Evolutionary conservation across 2,113 vertebrate genomes (phyloP).

Genomic region (Desmodus rotundus): DNA sequence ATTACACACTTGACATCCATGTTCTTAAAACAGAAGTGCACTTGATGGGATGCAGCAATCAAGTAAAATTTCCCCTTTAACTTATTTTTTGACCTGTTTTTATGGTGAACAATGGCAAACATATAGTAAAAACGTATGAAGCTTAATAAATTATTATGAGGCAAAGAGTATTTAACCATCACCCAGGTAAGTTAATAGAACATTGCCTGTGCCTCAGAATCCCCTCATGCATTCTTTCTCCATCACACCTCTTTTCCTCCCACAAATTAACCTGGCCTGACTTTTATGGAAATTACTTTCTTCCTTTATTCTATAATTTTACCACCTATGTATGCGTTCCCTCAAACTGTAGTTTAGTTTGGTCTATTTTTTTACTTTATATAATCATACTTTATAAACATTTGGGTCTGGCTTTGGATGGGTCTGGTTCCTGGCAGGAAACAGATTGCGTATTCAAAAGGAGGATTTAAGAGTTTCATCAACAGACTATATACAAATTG

Average conservation of each 20-base stretch:
- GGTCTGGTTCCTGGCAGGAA: neutral
- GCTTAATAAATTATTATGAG: constrained; percentile 10
- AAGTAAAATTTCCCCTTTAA: neutral
- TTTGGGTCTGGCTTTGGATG: neutral
- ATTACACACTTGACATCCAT: neutral
- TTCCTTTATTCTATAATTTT: constrained; percentile 18
- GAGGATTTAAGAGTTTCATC: neutral
- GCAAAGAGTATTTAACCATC: neutral
- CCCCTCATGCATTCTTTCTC: neutral
- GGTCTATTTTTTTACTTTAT: neutral
- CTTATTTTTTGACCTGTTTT: constrained; percentile 12
- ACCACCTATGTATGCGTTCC: neutral
- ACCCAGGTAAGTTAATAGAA: neutral
- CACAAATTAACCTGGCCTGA: neutral
- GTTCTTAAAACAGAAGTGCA: constrained; percentile 37
- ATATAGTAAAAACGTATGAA: neutral
- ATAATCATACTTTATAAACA: neutral
- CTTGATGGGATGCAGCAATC: neutral
- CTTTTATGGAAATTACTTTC: neutral
- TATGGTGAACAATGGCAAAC: neutral
- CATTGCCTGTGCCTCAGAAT: neutral
- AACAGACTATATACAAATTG: neutral
- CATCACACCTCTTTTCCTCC: neutral
- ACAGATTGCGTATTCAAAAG: neutral
- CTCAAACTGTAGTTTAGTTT: neutral